Conservation (phyloP, 1,140 invertebrate genomes). For the Vanessa tameamea region DNA sequence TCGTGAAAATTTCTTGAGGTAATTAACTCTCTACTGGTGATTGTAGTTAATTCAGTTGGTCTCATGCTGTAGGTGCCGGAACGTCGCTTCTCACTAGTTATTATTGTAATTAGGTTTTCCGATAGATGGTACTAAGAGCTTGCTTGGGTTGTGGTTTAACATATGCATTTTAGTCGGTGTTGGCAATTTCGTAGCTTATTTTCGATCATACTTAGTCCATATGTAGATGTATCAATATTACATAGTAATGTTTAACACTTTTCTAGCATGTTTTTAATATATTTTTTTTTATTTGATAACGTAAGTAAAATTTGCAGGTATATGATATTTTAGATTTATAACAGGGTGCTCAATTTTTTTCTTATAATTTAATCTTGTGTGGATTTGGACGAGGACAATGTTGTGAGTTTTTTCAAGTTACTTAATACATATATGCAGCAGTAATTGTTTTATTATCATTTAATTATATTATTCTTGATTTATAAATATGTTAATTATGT, state of each 20-base stretch:
- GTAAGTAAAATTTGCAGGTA: neutral
- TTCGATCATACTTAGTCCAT: constrained; percentile 1
- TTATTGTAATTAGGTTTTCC: constrained; percentile 41
- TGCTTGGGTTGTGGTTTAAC: constrained; percentile 62
- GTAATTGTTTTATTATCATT: neutral
- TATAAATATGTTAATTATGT: neutral
- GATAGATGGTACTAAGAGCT: constrained; percentile 54
- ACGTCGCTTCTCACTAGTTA: constrained; percentile 34
- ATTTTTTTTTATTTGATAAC: neutral
- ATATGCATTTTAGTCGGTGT: constrained; percentile 34
- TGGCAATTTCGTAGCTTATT: constrained; percentile 12
- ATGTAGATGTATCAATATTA: constrained; percentile 6
- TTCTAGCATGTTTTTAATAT: constrained; percentile 15
- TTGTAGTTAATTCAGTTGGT: constrained; percentile 73
- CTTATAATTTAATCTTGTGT: constrained; percentile 7
- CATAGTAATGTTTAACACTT: constrained; percentile 8
- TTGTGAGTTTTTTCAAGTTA: neutral
- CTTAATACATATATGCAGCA: neutral
- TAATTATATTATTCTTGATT: neutral
- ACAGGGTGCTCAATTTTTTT: constrained; percentile 5
- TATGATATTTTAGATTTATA: constrained; percentile 4
- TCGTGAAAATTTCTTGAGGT: constrained; percentile 80
- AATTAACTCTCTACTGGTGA: constrained; percentile 79
- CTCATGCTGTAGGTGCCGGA: constrained; percentile 54
- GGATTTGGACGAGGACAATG: neutral